These are phyloP conservation scores for Herminia tarsipennalis DNA, from an alignment of 2,888 invertebrate genomes.

Conservation along the genomic window DNA sequence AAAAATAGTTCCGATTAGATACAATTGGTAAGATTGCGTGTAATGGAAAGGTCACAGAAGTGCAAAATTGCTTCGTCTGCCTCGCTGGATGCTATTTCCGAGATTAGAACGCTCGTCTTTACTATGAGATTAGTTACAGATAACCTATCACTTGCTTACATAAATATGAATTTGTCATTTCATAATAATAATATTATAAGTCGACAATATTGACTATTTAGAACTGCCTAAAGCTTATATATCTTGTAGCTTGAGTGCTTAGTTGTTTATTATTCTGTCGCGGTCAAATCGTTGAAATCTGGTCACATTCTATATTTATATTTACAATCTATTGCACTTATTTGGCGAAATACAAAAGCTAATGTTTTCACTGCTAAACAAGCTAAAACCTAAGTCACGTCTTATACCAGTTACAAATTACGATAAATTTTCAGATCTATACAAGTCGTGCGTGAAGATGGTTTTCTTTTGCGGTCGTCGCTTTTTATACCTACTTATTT, in stretches of 20 bases:
- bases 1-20: slow-evolving; percentile 28
- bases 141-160: slow-evolving; percentile 6
- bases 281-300: too few species aligned
- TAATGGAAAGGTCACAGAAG: slow-evolving; percentile 49
- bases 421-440: slow-evolving; percentile 41
- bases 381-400: slow-evolving; percentile 54
- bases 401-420: slow-evolving; percentile 30
- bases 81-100: slow-evolving; percentile 29
- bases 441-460: slow-evolving; percentile 51
- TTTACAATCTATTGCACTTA: too few species aligned
- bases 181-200: slow-evolving; percentile 2
- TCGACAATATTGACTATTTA: too few species aligned
- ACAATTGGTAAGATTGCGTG: slow-evolving; percentile 25
- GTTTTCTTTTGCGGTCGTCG: slow-evolving; percentile 38
- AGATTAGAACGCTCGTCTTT: slow-evolving; percentile 26
- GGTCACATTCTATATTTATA: too few species aligned
- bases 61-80: slow-evolving; percentile 30
- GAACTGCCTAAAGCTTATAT: too few species aligned
- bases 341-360: background rate
- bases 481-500: slow-evolving; percentile 20
- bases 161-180: background rate
- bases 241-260: too few species aligned
- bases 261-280: too few species aligned
- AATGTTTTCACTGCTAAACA: slow-evolving; percentile 21
- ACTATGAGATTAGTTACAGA: slow-evolving; percentile 19